Base-by-base conservation (phyloP, 2,113 vertebrate species). In the Recurvirostra avosetta region DNA sequence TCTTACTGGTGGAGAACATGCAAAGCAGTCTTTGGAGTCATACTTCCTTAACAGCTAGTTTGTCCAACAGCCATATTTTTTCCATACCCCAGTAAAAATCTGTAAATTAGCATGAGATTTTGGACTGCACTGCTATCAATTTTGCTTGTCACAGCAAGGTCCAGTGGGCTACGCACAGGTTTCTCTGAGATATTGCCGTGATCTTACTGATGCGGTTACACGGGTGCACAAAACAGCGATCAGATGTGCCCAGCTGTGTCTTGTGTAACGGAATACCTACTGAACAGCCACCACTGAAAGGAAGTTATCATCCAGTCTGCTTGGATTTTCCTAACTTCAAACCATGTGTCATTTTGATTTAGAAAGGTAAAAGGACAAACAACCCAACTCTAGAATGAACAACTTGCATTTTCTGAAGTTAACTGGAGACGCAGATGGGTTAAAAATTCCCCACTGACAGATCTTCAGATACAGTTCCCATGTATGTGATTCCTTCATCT, bases 161-260 rank as follows among this genome's bases (percentile, higher is more conserved):
- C 16, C 43, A 80, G 16, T 45, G 29, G 12, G 16, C 49, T 75
- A 30, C 0, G 0, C 20, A 6, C 29, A 25, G 16, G 10, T 70
- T 90, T n/a, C 49, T 86, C 43, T 59, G 29, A 52, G 38, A 16
- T 81, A 25, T 1, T 58, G 29, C 25, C 4, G 15, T 41, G 29
- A 15, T 76, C 29, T 36, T 36, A 52, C 27, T 45, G 43, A 32
- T 38, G 19, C 7, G 38, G 19, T 40, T 45, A 26, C 32, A 58
- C 19, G 61, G 66, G 25, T 62, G 47, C 23, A 40, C 30, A 83
- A n/a, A 43, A 34, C 11, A 25, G 40, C 19, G 19, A 6, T 68
- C 38, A 22, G 67, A 27, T 56, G 18, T 45, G 29, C 11, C 14
- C 23, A 32, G 20, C 36, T 75, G 9, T 63, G 12, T 55, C 29